These are phyloP conservation scores for Pachycephala philippinensis DNA, from an alignment of 2,113 vertebrate genomes.

Conservation along the genomic window DNA sequence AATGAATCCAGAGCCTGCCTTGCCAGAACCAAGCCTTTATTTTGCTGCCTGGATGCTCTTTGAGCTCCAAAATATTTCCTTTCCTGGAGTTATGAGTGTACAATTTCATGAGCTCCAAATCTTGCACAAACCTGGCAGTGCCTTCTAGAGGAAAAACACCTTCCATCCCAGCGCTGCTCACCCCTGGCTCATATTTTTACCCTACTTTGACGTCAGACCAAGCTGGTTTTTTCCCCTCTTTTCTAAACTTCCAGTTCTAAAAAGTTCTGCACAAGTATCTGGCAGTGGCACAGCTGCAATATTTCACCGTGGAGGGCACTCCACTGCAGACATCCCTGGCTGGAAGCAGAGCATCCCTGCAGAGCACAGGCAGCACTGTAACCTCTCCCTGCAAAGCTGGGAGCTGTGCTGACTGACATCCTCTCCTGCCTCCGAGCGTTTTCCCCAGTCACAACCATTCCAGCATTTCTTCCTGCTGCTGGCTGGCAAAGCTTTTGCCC, in stretches of 20 bases:
- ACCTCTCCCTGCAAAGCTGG: accelerated
- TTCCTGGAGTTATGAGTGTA: neutral
- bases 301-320: neutral
- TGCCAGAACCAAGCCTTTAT: neutral
- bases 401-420: neutral
- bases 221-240: neutral
- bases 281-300: neutral
- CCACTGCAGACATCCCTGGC: accelerated
- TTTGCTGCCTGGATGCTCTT: neutral
- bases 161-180: neutral
- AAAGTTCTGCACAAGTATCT: neutral
- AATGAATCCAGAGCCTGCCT: neutral
- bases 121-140: neutral
- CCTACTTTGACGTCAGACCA: neutral
- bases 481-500: neutral
- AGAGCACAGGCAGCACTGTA: neutral
- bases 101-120: neutral
- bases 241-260: neutral
- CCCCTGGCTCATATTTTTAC: neutral
- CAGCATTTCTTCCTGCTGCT: neutral
- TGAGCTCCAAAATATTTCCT: neutral
- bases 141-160: neutral
- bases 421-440: neutral
- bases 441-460: neutral
- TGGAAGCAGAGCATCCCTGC: neutral